Evolutionary conservation across 2,113 vertebrate species (phyloP).

Genomic region (Eupsittula cactorum): DNA sequence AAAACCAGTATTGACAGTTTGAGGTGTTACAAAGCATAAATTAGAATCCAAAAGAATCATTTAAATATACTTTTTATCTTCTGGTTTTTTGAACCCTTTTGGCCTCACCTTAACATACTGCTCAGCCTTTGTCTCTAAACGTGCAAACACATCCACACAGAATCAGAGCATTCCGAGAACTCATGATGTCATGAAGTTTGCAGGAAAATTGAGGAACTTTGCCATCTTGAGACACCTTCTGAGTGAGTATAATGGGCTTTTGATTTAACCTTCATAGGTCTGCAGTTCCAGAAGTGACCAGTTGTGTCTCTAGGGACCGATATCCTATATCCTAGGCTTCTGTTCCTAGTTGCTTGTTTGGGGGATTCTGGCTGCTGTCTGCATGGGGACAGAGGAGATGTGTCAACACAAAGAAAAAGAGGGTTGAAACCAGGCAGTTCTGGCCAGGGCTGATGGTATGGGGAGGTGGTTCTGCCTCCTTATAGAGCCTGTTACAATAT

Average conservation of each 20-base stretch:
- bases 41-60: slow-evolving; percentile 49
- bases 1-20: slow-evolving; percentile 44
- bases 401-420: not conserved
- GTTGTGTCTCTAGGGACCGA: not conserved
- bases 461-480: not conserved
- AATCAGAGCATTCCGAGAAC: rapidly evolving
- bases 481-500: not conserved
- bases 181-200: not conserved
- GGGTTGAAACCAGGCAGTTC: not conserved
- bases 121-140: not conserved
- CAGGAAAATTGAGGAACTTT: not conserved
- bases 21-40: slow-evolving; percentile 32
- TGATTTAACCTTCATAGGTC: not conserved
- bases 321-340: not conserved
- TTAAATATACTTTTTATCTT: slow-evolving; percentile 30
- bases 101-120: not conserved
- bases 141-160: not conserved
- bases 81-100: slow-evolving; percentile 15
- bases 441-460: not conserved
- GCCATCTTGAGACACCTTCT: not conserved
- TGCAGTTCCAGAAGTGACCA: not conserved
- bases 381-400: not conserved
- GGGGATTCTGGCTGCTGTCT: not conserved
- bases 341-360: not conserved
- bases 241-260: not conserved